Evolutionary conservation across 1,140 invertebrate species (phyloP), one percentile per base, ranked within the genome.

Genomic region (Neuroterus valhalla): DNA sequence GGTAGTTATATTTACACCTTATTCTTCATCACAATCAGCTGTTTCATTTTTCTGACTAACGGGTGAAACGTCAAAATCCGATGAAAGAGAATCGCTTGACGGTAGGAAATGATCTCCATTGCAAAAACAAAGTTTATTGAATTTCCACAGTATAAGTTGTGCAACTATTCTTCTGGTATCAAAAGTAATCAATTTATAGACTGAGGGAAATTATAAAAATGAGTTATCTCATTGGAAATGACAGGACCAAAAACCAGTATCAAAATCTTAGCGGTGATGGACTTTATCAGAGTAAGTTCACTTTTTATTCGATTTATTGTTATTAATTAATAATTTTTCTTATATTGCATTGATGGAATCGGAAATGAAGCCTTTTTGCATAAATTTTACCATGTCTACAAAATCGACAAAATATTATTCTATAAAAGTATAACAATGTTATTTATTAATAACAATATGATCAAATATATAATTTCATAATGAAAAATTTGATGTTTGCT

Each of bases 151-250:
- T 38, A 38, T 38, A 8, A 38, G 4, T 38, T 38, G 5, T 38
- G 31, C 1, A 8, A 38, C 31, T 0, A 38, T 38, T 38, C 0
- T 38, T 38, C 10, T 38, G 31, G 31, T 38, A 8, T 38, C 31
- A 38, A 38, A 38, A 10, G 31, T 38, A 10, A 38, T 10, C 1
- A 38, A 6, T 38, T 38, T 38, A 38, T 38, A 1, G 31, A 38
- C 31, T 31, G 31, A 38, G 6, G 10, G 4, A 15, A 1, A 62
- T 31, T 14, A 26, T 52, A 11, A 52, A 6, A 17, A 62, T 62
- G 55, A 62, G 55, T 62, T 62, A 62, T n/a, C 31, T 38, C 1
- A 62, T 62, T 31, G 31, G 55, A 62, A 62, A 31, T n/a, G 26
- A 62, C n/a, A 23, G 26, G 23, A 26, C 12, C 3, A 62, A 62